Evolutionary conservation across 2,888 invertebrate genomes (phyloP).

Genomic region (Sphecodes monilicornis): DNA sequence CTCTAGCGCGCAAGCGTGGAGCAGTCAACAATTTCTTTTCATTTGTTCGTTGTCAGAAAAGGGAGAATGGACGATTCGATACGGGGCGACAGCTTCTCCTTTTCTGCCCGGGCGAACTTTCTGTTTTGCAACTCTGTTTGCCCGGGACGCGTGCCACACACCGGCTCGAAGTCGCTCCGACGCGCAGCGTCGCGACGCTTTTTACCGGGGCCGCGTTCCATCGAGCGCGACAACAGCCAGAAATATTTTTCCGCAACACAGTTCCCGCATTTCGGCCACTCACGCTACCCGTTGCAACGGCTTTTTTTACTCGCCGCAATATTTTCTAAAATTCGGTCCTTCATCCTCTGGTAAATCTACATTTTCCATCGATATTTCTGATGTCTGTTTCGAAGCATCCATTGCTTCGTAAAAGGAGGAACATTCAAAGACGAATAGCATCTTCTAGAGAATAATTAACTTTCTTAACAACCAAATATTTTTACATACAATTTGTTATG

Average conservation of each 20-base stretch:
- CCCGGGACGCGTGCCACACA: neutral
- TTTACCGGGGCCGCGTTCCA: neutral
- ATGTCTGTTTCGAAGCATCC: neutral
- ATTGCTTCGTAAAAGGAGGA: neutral
- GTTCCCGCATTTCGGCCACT: slow-evolving; percentile 3
- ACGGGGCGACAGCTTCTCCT: slow-evolving; percentile 10
- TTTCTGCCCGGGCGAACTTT: neutral
- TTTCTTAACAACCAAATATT: too few species aligned
- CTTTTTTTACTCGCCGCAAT: neutral
- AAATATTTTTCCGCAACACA: slow-evolving; percentile 18
- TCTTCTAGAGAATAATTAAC: too few species aligned
- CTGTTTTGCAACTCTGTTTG: neutral
- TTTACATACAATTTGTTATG: too few species aligned
- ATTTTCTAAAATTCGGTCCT: neutral
- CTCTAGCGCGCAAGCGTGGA: neutral
- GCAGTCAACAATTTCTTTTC: neutral
- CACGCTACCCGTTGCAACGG: neutral
- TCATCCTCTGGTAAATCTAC: neutral
- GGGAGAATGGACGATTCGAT: neutral
- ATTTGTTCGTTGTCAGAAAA: slow-evolving; percentile 11
- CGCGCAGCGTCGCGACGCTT: neutral
- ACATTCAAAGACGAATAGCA: neutral
- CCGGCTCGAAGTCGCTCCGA: neutral
- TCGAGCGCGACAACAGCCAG: slow-evolving; percentile 7
- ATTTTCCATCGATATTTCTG: neutral